Base-by-base conservation (phyloP, 2,888 invertebrate genomes). In the Nowickia ferox region DNA sequence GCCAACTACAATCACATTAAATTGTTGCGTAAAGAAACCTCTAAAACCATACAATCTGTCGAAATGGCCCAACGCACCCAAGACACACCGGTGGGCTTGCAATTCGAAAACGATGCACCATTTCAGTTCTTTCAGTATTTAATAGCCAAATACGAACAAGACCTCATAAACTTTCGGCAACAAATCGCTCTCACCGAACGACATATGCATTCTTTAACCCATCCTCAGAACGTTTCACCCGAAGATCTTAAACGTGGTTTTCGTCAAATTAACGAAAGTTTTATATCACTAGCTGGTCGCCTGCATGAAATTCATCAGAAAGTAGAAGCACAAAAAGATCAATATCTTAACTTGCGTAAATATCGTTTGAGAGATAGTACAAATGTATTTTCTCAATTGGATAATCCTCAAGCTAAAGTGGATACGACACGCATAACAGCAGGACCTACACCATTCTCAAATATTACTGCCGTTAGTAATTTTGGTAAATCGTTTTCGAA, bases 261-360 rank as follows among this genome's bases (percentile, higher is more conserved):
- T 93, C 95, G 95, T 46, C 95, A 97, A 90, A 95, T 98, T 89
- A 97, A 98, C 91, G 97, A 97, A 91, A 96, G 97, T 3, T 95
- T 98, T 89, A 96, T 98, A 46, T 96, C 97, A 0, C 93, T 98
- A 80, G 98, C 98, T n/a, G 97, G 97, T 0, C 95, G 97, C 53
- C 93, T 98, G 51, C 97, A 98, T 90, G 95, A 96, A 6, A 95
- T 97, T 1, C 97, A 98, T 90, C 94, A 94, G 76, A 94, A 95
- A 89, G 93, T 98, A 0, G 96, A 97, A 90, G 94, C 95, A 1
- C 97, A 97, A 90, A 97, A 97, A 92, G 97, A 97, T 81, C 96
- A 96, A 88, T 97, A 96, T 91, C 93, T 97, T n/a, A 96, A 96
- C 91, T 94, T 97, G 63, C 93, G 97, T 51, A 96, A 96, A 90